These are phyloP conservation scores for Cistogaster globosa DNA, from an alignment of 2,888 invertebrate genomes.

Conservation along the genomic window DNA sequence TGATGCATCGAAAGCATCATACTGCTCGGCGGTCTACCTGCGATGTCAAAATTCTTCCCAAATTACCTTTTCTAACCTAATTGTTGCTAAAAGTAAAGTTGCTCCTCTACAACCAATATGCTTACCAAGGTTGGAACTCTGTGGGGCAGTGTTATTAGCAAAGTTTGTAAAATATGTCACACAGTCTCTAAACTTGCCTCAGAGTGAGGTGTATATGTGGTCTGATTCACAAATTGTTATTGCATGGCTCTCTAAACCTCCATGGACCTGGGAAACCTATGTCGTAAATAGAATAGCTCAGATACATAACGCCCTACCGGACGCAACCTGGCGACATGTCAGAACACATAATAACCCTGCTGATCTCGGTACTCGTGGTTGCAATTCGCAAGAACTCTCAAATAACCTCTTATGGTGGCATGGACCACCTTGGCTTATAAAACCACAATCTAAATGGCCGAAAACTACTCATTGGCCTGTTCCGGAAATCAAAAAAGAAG, in stretches of 20 bases:
- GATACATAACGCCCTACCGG: background rate
- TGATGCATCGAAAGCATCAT: background rate
- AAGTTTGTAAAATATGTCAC: background rate
- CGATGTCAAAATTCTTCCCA: too few relatives aligned
- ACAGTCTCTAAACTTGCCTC: background rate
- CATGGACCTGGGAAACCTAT: background rate
- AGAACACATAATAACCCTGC: constrained; percentile 4
- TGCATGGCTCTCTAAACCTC: constrained; percentile 1
- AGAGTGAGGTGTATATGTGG: background rate
- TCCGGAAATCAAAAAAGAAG: background rate
- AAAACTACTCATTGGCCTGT: background rate
- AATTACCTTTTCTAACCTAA: too few relatives aligned
- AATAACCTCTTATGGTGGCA: background rate
- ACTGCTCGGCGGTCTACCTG: background rate
- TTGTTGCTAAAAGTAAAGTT: background rate
- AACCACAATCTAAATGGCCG: background rate
- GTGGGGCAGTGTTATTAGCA: too few relatives aligned
- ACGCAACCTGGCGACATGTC: constrained; percentile 6
- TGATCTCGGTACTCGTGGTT: background rate
- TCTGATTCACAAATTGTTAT: constrained; percentile 10
- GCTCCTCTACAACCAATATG: background rate
- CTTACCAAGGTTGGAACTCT: too few relatives aligned
- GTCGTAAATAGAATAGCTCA: background rate
- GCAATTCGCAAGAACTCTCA: background rate
- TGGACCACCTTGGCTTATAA: background rate